Percentiles rank a stretch among this genome's conserved stretches.
Evolutionary conservation across 2,113 vertebrate species (phyloP).

Genomic region (Murina feae): DNA sequence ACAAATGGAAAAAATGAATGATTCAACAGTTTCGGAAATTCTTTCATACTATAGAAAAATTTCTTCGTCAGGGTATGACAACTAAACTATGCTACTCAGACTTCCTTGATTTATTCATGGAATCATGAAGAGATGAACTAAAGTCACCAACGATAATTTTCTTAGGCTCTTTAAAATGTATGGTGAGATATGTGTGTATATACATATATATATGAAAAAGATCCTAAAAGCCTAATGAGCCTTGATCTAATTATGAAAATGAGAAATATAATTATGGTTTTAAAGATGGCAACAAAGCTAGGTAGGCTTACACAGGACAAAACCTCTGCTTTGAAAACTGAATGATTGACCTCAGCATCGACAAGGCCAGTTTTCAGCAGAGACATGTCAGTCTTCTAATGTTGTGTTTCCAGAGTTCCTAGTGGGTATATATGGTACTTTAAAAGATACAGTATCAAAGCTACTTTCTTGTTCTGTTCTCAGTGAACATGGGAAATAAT

Average conservation of each 20-base stretch:
- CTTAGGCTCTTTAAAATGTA: not conserved
- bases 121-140: not conserved
- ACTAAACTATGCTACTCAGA: not conserved
- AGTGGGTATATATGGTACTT: not conserved
- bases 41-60: not conserved
- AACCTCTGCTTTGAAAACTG: not conserved
- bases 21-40: not conserved
- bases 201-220: not conserved
- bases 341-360: not conserved
- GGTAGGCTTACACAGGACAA: not conserved
- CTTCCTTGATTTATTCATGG: not conserved
- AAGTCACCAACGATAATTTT: not conserved
- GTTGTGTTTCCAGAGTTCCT: not conserved
- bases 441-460: not conserved
- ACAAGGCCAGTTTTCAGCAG: not conserved
- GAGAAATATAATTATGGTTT: not conserved
- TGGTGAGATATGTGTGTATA: not conserved
- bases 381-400: not conserved
- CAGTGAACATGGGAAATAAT: not conserved
- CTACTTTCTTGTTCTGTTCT: not conserved
- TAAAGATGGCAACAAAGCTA: not conserved
- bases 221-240: not conserved
- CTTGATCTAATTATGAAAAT: not conserved
- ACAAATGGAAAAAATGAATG: not conserved
- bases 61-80: not conserved